Base-by-base conservation (phyloP, 2,797 vertebrate species). In the Trematomus bernacchii region DNA sequence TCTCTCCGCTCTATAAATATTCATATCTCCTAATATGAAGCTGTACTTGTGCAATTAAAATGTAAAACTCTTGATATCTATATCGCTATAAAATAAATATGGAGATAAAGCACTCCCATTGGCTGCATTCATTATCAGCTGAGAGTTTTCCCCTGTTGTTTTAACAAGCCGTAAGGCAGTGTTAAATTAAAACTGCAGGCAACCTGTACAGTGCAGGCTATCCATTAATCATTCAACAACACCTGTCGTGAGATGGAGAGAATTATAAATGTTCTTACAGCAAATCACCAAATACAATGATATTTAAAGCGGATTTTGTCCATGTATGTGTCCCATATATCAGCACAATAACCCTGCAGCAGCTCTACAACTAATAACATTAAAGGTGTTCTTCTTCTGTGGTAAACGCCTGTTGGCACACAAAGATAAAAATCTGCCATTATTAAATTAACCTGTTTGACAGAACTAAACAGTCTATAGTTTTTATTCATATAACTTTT, bases 81-180 rank as follows among this genome's bases (percentile, higher is more conserved):
- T 37, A 52, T 77, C 42, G 67, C 58, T 21, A 9, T 27, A 57
- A 23, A 74, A 62, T 54, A 54, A 73, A 54, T 21, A 48, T 58
- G n/a, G 9, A 57, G 42, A 75, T 55, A 30, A 61, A 71, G 44
- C 6, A 2, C 71, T 74, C 21, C 65, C 23, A 70, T 62, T 68
- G 68, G 76, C 79, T 74, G 68, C 61, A 71, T 82, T 86, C 81
- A 88, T 87, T 85, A 85, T 85, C 57, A 67, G 73, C 65, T 77
- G 83, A 77, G 68, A 46, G 16, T 66, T 64, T 75, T 54, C 40
- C 47, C 51, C 53, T 83, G 71, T 67, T 54, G 21, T 85, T 73
- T 68, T 78, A 85, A 86, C 44, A 46, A 87, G 73, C 86, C 73
- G 72, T 89, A 87, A 88, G 90, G 84, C 85, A 89, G 83, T 90